Conservation (phyloP, 2,113 vertebrate species). For the Formicarius rufipectus region DNA sequence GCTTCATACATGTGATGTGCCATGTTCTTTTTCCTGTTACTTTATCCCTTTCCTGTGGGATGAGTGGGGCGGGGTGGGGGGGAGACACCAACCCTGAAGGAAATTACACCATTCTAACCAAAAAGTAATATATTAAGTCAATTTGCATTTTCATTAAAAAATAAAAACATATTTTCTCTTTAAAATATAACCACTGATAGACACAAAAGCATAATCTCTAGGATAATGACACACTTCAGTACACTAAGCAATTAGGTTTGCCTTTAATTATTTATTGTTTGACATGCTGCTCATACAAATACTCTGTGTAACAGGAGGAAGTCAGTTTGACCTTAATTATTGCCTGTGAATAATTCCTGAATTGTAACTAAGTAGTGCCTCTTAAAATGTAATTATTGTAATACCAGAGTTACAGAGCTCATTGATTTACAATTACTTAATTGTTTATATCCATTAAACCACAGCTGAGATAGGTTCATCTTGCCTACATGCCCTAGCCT, state of each 20-base stretch:
- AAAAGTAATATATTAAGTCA: background rate
- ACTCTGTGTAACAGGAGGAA: slow-evolving; percentile 37
- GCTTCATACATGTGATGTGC: slow-evolving; percentile 14
- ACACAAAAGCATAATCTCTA: background rate
- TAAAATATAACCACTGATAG: slow-evolving; percentile 1
- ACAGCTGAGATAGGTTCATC: slow-evolving; percentile 38
- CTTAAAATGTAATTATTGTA: slow-evolving; percentile 67
- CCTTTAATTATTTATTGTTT: slow-evolving; percentile 41
- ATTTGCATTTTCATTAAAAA: background rate
- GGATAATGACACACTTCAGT: slow-evolving; percentile 38
- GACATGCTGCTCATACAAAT: slow-evolving; percentile 30
- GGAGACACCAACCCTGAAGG: background rate
- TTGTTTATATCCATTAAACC: slow-evolving; percentile 64
- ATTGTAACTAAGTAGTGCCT: slow-evolving; percentile 68
- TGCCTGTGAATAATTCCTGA: slow-evolving; percentile 58
- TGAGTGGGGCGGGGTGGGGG: no score
- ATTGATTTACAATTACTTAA: slow-evolving; percentile 72
- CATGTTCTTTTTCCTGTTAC: slow-evolving; percentile 3
- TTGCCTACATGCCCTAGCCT: background rate
- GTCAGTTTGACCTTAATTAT: slow-evolving; percentile 66
- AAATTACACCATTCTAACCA: background rate
- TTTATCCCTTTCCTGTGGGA: slow-evolving; percentile 20
- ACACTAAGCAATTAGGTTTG: slow-evolving; percentile 32
- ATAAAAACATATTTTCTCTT: background rate
- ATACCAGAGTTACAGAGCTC: slow-evolving; percentile 22